phyloP scores from a whole-genome alignment of 2,113 vertebrate species.

The Hypocryptadius cinnamomeus region DNA sequence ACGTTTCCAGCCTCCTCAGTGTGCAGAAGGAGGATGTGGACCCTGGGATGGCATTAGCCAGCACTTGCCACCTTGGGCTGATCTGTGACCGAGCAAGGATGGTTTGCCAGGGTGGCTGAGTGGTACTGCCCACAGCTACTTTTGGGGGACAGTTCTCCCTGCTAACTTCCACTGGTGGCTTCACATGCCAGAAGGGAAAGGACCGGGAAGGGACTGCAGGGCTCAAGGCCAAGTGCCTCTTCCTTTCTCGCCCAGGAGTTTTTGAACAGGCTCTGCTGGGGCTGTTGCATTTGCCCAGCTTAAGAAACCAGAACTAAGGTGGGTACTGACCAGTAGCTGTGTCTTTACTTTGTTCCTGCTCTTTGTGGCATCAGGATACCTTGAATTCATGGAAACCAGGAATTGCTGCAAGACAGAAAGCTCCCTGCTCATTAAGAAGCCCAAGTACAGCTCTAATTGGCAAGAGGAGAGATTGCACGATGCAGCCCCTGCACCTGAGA shows the following conservation, averaged over 20 bases:
- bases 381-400: not conserved
- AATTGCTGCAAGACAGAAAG: not conserved
- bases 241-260: not conserved
- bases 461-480: not conserved
- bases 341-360: not conserved
- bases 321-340: fast-evolving
- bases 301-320: not conserved
- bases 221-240: not conserved
- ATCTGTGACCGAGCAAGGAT: fast-evolving
- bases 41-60: fast-evolving
- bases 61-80: not conserved
- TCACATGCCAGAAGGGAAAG: not conserved
- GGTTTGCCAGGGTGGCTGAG: fast-evolving
- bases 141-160: not conserved
- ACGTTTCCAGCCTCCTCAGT: not conserved
- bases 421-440: not conserved
- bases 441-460: not conserved
- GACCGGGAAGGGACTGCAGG: not conserved
- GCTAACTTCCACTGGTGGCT: not conserved
- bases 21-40: not conserved
- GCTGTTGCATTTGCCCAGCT: not conserved
- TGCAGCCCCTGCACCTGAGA: not conserved
- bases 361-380: not conserved
- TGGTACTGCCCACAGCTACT: not conserved
- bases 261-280: not conserved